Conservation (phyloP, 2,113 vertebrate genomes). For the Phyllopteryx taeniolatus region DNA sequence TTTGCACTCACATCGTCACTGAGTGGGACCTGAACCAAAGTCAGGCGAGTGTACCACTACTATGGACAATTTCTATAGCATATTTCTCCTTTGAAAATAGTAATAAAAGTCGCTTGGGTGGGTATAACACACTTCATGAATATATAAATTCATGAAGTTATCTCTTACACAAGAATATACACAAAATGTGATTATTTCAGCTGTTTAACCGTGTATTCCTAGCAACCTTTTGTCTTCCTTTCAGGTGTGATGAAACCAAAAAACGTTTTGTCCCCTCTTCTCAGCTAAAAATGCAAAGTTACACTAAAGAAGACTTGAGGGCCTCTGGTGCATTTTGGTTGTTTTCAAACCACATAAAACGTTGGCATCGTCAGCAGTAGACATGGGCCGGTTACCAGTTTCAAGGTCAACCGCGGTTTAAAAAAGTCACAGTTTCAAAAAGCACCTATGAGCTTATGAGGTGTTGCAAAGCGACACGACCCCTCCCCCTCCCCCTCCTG, state of each 20-base stretch:
- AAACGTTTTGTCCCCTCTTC: conserved; percentile 14
- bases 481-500: too few relatives aligned
- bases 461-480: too few relatives aligned
- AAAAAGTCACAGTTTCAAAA: too few relatives aligned
- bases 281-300: conserved; percentile 32
- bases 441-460: too few relatives aligned
- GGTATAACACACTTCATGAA: conserved; percentile 50
- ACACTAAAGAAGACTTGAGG: conserved; percentile 16
- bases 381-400: too few relatives aligned
- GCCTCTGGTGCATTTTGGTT: conserved; percentile 41
- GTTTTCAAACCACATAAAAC: conserved; percentile 30
- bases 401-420: too few relatives aligned
- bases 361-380: not conserved
- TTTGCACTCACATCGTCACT: too few relatives aligned
- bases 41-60: too few relatives aligned
- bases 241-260: conserved; percentile 50
- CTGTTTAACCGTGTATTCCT: conserved; percentile 47
- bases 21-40: not conserved
- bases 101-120: conserved; percentile 38
- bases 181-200: conserved; percentile 41
- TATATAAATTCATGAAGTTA: conserved; percentile 40
- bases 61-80: conserved; percentile 34
- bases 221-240: conserved; percentile 39
- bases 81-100: conserved; percentile 50
- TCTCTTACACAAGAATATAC: conserved; percentile 54